Base-by-base conservation (phyloP, 30 jellyfish, hydroid and myxozoan genomes). In the Rhopilema esculentum region DNA sequence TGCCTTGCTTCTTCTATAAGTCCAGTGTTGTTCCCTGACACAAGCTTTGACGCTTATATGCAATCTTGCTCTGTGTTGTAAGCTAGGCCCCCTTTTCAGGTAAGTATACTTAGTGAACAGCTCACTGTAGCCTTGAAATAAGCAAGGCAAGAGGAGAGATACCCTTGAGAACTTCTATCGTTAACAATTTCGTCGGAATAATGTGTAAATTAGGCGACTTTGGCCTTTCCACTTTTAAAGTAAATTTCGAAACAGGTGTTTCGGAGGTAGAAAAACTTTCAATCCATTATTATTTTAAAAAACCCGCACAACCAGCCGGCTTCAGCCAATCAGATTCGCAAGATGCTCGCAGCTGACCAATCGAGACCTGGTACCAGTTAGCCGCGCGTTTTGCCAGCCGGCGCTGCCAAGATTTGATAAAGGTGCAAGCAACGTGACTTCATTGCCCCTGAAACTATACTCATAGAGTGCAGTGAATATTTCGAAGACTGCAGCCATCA, bases 241-340 rank as follows among this genome's bases (percentile, higher is more conserved):
- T 75, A 85, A 85, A 72, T 75, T 72, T 75, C 77, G 94, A 85
- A 85, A 85, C 94, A 85, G 94, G 94, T 85, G 94, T 85, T 85
- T 85, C 69, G 70, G 40, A 61, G 87, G 92, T 24, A 72, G 83
- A 51, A 65, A 73, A 85, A 85, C 88, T 85, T 85, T 70, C 94
- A 49, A 63, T 74, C 94, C 85, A 85, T 85, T 85, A 85, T 85
- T 85, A 85, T 85, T 85, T 85, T 85, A 85, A 85, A 80, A 88
- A 88, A 88, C 96, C 96, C 89, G 96, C 96, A 88, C 90, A 80
- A 72, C 96, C 96, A 88, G 96, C 91, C 89, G 91, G 81, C 91
- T 76, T 49, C 82, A 72, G 88, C 96, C 96, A 88, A 88, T 88
- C 88, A 80, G 73, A 78, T 64, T 29, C 88, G 79, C 63, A 31